Base-by-base conservation (phyloP, 2,113 vertebrate species). In the Electrona antarctica region DNA sequence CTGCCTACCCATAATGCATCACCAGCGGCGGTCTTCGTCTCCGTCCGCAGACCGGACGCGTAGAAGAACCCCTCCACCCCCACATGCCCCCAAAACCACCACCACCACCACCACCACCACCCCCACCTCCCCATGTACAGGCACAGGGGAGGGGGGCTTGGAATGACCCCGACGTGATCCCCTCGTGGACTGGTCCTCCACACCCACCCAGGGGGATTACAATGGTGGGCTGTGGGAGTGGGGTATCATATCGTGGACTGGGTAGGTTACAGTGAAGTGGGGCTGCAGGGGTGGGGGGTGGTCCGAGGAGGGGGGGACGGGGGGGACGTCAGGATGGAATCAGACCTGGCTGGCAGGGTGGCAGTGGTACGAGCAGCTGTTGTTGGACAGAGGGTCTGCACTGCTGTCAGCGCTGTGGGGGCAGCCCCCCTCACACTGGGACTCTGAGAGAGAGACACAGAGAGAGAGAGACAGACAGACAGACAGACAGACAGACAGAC, bases 331-430 rank as follows among this genome's bases (percentile, higher is more conserved):
- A 21, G 21, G 21, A 21, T 21, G 59, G 55, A 47, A 64, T 93
- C 91, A 94, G 88, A 94, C 93, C 80, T 90, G 90, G 82, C 92
- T 93, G 61, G 92, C 79, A 1, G 91, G 89, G 64, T 92, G 92
- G 85, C 92, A 90, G 62, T 69, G 90, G 87, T 90, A 93, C 69
- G 86, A 71, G 86, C 88, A 80, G 90, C n/a, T n/a, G n/a, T 80
- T 85, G 81, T 88, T 92, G 66, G 91, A 83, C 70, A 93, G 71
- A n/a, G 79, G 52, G 60, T 88, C 88, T 13, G 80, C 69, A 3
- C 72, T 83, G 0, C 87, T 80, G 1, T 90, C 84, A 0, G 87
- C 82, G 7, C 66, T 82, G 79, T 91, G 88, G 50, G 90, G 87
- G 81, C 91, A 88, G 50, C 90, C 83, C 3, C 84, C 90, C 13